Percentiles rank a stretch among this genome's conserved stretches.
These are phyloP conservation scores for Otocyon megalotis DNA, from an alignment of 2,113 vertebrate species.

Conservation along the genomic window DNA sequence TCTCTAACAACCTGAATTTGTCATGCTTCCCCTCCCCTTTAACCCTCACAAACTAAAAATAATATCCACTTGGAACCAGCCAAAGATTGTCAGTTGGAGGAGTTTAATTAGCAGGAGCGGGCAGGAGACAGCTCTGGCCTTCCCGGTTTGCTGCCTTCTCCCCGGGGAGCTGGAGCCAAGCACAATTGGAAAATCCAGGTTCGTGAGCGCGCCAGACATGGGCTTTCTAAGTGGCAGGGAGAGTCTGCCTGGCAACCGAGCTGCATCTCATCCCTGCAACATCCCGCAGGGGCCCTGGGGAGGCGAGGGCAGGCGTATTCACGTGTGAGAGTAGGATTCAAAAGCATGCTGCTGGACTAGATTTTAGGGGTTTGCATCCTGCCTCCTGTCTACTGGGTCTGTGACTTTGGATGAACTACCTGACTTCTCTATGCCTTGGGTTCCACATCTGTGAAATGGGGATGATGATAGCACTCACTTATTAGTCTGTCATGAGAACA, in stretches of 20 bases:
- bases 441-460: not conserved
- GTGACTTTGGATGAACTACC: not conserved
- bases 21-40: conserved; percentile 86
- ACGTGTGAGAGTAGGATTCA: not conserved
- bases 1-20: conserved; percentile 86
- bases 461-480: not conserved
- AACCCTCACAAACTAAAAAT: conserved; percentile 88
- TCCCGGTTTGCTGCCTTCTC: conserved; percentile 80
- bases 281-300: not conserved
- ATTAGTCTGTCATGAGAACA: not conserved
- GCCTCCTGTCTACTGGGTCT: not conserved
- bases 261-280: not conserved
- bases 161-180: conserved; percentile 76
- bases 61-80: conserved; percentile 83
- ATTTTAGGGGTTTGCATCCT: not conserved
- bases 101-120: conserved; percentile 87
- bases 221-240: conserved; percentile 44
- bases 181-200: conserved; percentile 55
- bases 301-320: not conserved
- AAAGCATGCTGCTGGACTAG: not conserved
- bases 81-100: conserved; percentile 83
- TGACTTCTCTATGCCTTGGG: not conserved
- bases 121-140: conserved; percentile 81
- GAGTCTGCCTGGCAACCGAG: not conserved
- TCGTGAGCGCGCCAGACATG: not conserved